Evolutionary conservation across 2,888 invertebrate species (phyloP).

Genomic region (Ectemnius cavifrons): DNA sequence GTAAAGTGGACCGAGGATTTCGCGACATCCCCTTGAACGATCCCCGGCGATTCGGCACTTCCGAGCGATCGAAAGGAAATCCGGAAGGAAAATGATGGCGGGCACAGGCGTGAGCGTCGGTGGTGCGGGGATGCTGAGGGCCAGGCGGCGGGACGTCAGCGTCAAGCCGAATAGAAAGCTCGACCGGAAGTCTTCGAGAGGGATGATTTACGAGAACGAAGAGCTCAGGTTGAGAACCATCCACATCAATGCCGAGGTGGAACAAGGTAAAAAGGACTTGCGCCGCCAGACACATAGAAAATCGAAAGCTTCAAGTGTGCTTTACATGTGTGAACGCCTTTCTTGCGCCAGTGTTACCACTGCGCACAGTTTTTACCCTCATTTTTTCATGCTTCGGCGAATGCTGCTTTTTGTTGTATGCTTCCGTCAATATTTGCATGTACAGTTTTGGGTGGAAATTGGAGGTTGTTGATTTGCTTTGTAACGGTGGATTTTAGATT

Average conservation of each 20-base stretch:
- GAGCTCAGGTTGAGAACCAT: slow-evolving; percentile 92
- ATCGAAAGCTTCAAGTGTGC: neutral
- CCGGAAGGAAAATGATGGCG: slow-evolving; percentile 67
- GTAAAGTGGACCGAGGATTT: slow-evolving; percentile 10
- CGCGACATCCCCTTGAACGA: slow-evolving; percentile 16
- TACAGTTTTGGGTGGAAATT: too few relatives aligned
- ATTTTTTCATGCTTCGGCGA: too few relatives aligned
- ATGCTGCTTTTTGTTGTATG: too few relatives aligned
- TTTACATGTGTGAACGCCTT: neutral
- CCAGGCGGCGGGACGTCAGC: slow-evolving; percentile 91
- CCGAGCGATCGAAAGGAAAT: slow-evolving; percentile 7
- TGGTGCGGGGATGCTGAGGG: slow-evolving; percentile 86
- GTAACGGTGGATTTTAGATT: too few relatives aligned
- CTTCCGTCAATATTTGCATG: too few relatives aligned
- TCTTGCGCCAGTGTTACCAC: neutral
- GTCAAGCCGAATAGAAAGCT: slow-evolving; percentile 93
- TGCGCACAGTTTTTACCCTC: too few relatives aligned
- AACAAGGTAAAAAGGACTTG: slow-evolving; percentile 83
- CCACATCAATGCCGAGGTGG: slow-evolving; percentile 95
- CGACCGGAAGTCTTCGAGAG: slow-evolving; percentile 94
- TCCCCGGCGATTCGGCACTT: slow-evolving; percentile 27
- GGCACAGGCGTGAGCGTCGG: slow-evolving; percentile 68
- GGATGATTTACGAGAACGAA: slow-evolving; percentile 96
- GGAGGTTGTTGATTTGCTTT: too few relatives aligned
- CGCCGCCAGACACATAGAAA: slow-evolving; percentile 1